Evolutionary conservation across 2,797 vertebrate species (phyloP).

Genomic region (Darevskia nairensis): DNA sequence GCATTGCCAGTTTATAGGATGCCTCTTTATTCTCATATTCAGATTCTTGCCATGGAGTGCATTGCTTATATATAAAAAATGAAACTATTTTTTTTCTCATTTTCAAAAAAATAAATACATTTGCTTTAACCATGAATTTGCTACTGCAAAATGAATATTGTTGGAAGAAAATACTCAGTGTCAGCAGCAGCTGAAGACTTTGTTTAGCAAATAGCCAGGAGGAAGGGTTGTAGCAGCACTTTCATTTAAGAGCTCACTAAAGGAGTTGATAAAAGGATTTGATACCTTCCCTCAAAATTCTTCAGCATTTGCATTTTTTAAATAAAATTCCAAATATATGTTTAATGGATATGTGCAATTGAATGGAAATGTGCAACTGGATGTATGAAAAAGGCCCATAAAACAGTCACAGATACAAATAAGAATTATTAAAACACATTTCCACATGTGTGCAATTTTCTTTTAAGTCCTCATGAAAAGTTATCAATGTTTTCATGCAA

Average conservation of each 20-base stretch:
- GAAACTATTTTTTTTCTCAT: background rate
- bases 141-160: background rate
- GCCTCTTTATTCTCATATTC: background rate
- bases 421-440: too few species aligned
- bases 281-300: too few species aligned
- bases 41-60: background rate
- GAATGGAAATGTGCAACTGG: too few species aligned
- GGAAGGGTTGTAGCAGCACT: background rate
- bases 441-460: too few species aligned
- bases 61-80: background rate
- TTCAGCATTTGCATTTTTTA: too few species aligned
- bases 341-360: too few species aligned
- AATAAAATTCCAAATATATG: too few species aligned
- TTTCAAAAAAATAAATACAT: background rate
- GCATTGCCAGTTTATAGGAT: background rate
- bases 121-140: background rate
- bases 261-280: background rate
- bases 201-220: background rate
- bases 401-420: background rate
- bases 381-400: background rate
- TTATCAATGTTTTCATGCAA: too few species aligned
- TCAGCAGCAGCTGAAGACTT: background rate
- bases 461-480: too few species aligned
- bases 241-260: too few species aligned
- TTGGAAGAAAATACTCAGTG: too few species aligned